Evolutionary conservation across 2,888 invertebrate species (phyloP).

Genomic region (Ferrisia virgata): DNA sequence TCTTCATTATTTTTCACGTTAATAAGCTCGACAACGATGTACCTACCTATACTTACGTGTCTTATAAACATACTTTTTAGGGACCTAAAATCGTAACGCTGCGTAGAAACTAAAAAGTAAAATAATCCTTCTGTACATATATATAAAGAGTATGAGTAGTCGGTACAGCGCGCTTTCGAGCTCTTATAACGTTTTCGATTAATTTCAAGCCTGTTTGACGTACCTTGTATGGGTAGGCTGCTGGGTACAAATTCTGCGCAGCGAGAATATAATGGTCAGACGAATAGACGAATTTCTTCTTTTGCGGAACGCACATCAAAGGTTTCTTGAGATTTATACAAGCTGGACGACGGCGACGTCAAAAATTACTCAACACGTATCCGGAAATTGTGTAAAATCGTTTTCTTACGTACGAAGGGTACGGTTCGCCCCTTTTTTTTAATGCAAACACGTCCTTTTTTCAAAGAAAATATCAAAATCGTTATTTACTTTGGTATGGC

Average conservation of each 20-base stretch:
- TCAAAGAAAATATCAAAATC: neutral
- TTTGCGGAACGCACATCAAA: neutral
- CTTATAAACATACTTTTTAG: neutral
- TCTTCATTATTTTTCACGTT: slow-evolving; percentile 17
- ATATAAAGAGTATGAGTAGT: no score
- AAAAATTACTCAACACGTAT: neutral
- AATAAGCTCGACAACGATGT: neutral
- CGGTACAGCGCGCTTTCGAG: no score
- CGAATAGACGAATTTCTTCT: no score
- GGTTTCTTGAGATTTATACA: neutral
- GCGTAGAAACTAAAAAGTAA: neutral
- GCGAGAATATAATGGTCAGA: neutral
- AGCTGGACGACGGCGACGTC: neutral
- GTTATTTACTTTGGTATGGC: neutral
- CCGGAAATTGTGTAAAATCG: neutral
- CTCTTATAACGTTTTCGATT: neutral
- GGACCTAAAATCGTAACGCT: neutral
- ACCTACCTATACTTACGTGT: neutral
- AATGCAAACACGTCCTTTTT: neutral
- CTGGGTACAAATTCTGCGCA: neutral
- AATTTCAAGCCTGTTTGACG: neutral
- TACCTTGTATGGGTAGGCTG: no score
- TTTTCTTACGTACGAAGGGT: neutral
- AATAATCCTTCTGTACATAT: no score
- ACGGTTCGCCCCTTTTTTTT: neutral